Base-by-base conservation (phyloP, 2,888 invertebrate species). In the Andrena camellia region DNA sequence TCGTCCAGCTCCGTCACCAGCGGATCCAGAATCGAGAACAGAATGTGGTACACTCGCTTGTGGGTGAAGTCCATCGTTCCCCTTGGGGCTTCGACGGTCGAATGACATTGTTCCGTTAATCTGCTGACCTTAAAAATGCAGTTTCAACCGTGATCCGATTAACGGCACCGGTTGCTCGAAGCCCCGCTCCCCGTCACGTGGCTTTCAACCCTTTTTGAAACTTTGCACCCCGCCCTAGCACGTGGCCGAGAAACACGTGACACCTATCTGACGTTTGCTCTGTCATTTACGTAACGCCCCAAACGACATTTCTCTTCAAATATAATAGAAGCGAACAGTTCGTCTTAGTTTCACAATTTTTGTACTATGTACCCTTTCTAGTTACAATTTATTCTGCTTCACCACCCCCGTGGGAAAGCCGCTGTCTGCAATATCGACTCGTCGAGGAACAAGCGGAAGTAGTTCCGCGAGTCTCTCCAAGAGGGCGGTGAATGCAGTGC, bases 61-160 rank as follows among this genome's bases (percentile, higher is more conserved):
- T 92, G 91, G 68, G 91, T 92, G 67, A 92, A 93, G 90, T 93
- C 93, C 92, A 93, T 94, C 85, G 81, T 90, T 86, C 73, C 63
- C 71, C 69, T 73, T 54, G 80, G 57, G 77, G 75, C 85, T 90
- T 78, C 82, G 69, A 75, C 78, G 70, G 72, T 83, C 83, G 86
- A 91, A 83, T 93, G 90, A 85, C 86, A 80, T 75, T 78, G 78
- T 72, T 67, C 54, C 67, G 80, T n/a, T 79, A 72, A 82, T 88
- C 86, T 89, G 89, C 85, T 90, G 91, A 91, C 91, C 92, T 93
- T 93, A 93, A 92, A 42, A 92, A 81, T 76, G 20, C 59, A 60
- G 26, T 42, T 73, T 54, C 63, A 62, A n/a, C 67, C 60, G 50
- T 91, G 91, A 93, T 93, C 90, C 83, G 69, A 90, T 93, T 92